phyloP scores from a whole-genome alignment of 2,113 vertebrate genomes.

The Xenus cinereus region DNA sequence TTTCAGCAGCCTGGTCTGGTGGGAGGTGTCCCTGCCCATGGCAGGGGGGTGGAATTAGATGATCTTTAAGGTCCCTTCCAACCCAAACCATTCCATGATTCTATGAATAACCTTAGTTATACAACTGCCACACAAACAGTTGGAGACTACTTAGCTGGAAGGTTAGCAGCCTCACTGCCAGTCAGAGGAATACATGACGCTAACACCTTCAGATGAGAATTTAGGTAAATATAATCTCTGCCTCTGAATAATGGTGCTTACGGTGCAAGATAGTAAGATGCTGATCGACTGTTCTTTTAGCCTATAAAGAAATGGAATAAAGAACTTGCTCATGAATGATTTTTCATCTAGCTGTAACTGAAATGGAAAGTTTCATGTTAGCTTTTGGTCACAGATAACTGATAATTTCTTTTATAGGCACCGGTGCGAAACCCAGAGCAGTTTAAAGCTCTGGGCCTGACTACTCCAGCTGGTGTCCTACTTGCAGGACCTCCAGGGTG shows the following conservation, averaged over 20 bases:
- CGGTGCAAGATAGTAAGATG: background rate
- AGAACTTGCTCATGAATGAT: background rate
- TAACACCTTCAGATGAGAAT: background rate
- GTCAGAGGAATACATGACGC: background rate
- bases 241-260: background rate
- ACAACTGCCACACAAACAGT: background rate
- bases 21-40: background rate
- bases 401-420: conserved; percentile 75
- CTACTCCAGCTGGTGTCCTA: conserved; percentile 88
- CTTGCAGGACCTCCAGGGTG: conserved; percentile 96
- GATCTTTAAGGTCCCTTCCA: background rate
- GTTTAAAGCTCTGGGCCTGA: conserved; percentile 88
- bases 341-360: background rate
- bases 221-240: background rate
- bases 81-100: background rate
- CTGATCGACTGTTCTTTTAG: background rate
- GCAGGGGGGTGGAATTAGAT: background rate
- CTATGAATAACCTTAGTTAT: background rate
- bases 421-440: conserved; percentile 88
- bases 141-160: background rate
- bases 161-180: background rate
- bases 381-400: background rate
- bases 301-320: background rate
- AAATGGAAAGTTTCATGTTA: background rate
- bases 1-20: background rate